phyloP scores from a whole-genome alignment of 2,797 vertebrate genomes.

The Leptodactylus fallax region DNA sequence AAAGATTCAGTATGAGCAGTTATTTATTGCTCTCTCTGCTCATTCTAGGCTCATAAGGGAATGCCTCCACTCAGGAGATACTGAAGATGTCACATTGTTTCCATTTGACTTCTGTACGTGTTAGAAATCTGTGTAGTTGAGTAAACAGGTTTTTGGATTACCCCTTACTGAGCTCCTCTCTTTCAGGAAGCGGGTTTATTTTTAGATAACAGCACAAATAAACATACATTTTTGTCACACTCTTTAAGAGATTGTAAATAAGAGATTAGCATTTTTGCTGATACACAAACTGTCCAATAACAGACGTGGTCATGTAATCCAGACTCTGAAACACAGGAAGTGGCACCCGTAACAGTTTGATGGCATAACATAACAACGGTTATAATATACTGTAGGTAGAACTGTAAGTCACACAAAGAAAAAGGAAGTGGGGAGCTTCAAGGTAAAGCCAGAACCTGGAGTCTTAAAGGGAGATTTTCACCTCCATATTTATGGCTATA shows the following conservation, averaged over 20 bases:
- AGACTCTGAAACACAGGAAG: constrained; percentile 15
- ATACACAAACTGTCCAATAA: background rate
- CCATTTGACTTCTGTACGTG: background rate
- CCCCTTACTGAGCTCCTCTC: constrained; percentile 1
- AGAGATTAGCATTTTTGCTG: constrained; percentile 23
- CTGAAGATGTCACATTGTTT: too few species aligned
- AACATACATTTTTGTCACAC: constrained; percentile 22
- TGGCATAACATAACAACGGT: background rate
- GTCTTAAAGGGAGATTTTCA: too few species aligned
- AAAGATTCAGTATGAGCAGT: too few species aligned
- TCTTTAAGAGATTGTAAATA: background rate
- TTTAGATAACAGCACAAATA: constrained; percentile 16
- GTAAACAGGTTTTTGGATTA: background rate
- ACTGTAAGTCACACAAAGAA: too few species aligned
- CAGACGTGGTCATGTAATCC: constrained; percentile 3
- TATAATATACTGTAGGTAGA: too few species aligned
- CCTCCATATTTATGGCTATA: too few species aligned
- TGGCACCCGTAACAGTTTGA: background rate
- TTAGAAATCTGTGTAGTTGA: background rate
- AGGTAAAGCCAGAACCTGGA: too few species aligned
- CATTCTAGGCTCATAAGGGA: too few species aligned
- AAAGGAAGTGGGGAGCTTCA: too few species aligned
- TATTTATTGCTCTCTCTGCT: too few species aligned
- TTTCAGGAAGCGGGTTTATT: constrained; percentile 16
- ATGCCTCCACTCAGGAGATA: too few species aligned